Evolutionary conservation across 1,140 invertebrate species (phyloP), one percentile per base, ranked within the genome.

Genomic region (Epicauta chinensis): DNA sequence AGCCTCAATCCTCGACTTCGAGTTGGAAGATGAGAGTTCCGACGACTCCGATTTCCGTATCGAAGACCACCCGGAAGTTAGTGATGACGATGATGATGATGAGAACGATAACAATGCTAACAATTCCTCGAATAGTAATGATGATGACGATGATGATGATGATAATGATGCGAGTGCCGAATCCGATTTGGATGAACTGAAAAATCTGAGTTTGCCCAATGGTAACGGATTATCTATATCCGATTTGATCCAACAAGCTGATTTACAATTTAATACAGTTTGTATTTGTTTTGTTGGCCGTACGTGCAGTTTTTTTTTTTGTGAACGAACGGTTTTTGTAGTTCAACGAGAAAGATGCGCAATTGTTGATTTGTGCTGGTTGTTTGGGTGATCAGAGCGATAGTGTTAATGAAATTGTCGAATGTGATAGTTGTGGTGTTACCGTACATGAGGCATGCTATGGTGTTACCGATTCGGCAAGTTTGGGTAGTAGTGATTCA

Each of bases 361-460:
- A 72, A 73, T 73, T 79, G 53, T 70, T 91, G 13, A 92, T 97
- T 55, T 98, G 94, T 69, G 91, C 87, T 65, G 91, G 93, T 2
- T 98, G 95, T 67, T 73, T 97, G 15, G 93, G 93, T 0, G 93
- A 96, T 50, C 80, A 86, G 60, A 95, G 90, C 70, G 91, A 93
- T 74, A 89, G 92, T 63, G 79, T 87, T 36, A 95, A 97, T 78
- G 94, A 97, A 75, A 95, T 98, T 58, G 90, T 97, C 6, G 93
- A 96, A 72, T 98, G 94, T 75, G 94, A 98, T 75, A 84, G 89
- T 23, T 98, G 94, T 75, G 91, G 92, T 11, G 89, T 96, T 11
- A 91, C 91, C 53, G 93, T 97, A 9, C 93, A 98, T 75, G 94
- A 98, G 81, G 91, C 91, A 55, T 97, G 93, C 70, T 97, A 97